Conservation (phyloP, 2,113 vertebrate genomes). For the Pao palembangensis region DNA sequence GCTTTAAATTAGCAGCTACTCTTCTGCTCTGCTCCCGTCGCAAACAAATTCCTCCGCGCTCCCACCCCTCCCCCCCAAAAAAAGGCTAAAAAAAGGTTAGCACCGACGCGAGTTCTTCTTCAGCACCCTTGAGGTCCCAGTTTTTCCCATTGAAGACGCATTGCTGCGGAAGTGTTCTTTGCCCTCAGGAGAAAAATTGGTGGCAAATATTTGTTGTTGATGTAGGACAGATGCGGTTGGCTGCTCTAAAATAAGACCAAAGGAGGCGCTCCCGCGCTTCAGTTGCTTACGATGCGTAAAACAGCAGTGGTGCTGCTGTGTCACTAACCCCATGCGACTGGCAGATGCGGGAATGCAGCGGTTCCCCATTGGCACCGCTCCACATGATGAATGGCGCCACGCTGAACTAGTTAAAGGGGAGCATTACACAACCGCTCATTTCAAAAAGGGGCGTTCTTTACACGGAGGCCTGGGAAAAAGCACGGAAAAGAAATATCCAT, state of each 20-base stretch:
- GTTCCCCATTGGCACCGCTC: constrained; percentile 49
- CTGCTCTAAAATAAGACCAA: constrained; percentile 21
- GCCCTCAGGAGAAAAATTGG: constrained; percentile 11
- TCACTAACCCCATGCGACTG: constrained; percentile 56
- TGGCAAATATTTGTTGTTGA: constrained; percentile 22
- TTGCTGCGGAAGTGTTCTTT: constrained; percentile 1
- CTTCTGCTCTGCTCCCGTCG: constrained; percentile 19
- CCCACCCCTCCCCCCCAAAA: too few species aligned
- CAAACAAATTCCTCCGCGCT: constrained; percentile 17
- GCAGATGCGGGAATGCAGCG: constrained; percentile 43
- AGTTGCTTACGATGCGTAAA: constrained; percentile 16
- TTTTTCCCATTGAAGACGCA: constrained; percentile 23
- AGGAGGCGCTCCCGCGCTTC: constrained; percentile 10
- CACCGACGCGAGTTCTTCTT: too few species aligned
- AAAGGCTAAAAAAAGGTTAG: constrained; percentile 12
- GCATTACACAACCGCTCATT: constrained; percentile 68
- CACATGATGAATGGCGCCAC: constrained; percentile 65
- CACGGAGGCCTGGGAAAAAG: constrained; percentile 56
- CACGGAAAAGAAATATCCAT: constrained; percentile 71
- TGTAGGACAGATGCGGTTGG: constrained; percentile 6
- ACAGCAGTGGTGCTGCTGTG: constrained; percentile 9
- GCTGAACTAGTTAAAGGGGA: constrained; percentile 73
- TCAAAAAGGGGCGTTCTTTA: constrained; percentile 61
- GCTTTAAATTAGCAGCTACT: constrained; percentile 43
- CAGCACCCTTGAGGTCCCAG: constrained; percentile 3